Evolutionary conservation across 2,797 vertebrate genomes (phyloP), one percentile per base, ranked within the genome.

Genomic region (Lycodopsis pacificus): DNA sequence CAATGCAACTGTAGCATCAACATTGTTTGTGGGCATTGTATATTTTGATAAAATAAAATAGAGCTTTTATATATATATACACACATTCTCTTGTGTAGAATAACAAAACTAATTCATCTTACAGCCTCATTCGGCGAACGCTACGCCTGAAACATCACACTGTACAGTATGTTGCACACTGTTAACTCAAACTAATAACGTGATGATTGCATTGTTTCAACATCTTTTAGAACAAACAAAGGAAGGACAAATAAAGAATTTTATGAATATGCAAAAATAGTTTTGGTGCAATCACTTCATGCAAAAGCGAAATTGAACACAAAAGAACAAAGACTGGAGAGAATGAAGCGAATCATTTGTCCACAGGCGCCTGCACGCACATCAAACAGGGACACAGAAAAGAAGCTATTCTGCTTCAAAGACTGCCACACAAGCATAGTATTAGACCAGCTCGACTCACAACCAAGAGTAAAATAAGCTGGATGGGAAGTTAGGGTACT

Each of bases 341-440:
- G 73, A 84, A 84, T 63, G 66, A 87, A 90, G 76, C 54, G 3
- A 89, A 91, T 89, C 76, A 80, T 88, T 84, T 90, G 88, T 91
- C 91, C 82, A 90, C 85, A 91, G 92, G 86, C 87, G 40, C 65
- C 81, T 74, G 76, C 69, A 73, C 4, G 30, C 76, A 91, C 87
- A 92, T 92, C 84, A 92, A 92, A 91, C 81, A 74, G 27, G 56
- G 56, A 86, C 72, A 87, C 30, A 79, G 80, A 80, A 81, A 75
- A 42, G 19, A 57, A 66, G 64, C 38, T 67, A 40, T 82, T 76
- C 70, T 72, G 80, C 90, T 93, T 93, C 90, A 93, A 93, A 93
- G 92, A 64, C 63, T 49, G 59, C 77, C 68, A 82, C 83, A 88
- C 77, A 86, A 80, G 82, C 84, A 82, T 83, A 71, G 71, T 73